Conservation (phyloP, 2,797 vertebrate species). For the Todus mexicanus region DNA sequence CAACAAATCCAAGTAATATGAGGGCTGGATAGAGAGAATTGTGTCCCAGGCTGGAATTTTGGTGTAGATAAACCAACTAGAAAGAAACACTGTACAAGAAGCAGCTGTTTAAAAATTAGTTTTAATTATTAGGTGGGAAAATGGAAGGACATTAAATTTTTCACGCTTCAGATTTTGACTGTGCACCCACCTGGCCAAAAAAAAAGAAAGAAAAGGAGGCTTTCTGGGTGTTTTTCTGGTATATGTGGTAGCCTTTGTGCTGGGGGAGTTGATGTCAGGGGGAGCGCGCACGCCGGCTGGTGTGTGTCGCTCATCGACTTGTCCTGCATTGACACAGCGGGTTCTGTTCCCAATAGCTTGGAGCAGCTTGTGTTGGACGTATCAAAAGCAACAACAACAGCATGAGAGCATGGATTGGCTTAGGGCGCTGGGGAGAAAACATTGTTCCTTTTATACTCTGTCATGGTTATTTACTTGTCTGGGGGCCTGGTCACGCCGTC, state of each 20-base stretch:
- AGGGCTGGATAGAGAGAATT: not conserved
- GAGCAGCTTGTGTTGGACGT: slow-evolving; percentile 23
- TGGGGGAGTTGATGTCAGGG: not conserved
- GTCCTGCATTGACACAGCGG: not conserved
- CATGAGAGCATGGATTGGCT: slow-evolving; percentile 18
- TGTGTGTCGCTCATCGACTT: not conserved
- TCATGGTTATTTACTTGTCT: slow-evolving; percentile 11
- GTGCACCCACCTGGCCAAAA: not conserved
- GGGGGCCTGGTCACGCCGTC: not conserved
- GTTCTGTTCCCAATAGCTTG: slow-evolving; percentile 8
- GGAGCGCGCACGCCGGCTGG: not conserved
- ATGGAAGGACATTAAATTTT: not conserved
- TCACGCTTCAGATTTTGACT: not conserved
- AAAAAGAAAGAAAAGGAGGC: not conserved
- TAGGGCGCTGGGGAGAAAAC: not conserved
- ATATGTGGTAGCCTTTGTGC: not conserved
- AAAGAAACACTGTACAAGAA: not conserved
- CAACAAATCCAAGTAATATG: not conserved
- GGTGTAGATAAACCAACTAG: not conserved
- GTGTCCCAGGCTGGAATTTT: not conserved
- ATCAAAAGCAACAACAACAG: slow-evolving; percentile 22
- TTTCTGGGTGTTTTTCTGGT: not conserved
- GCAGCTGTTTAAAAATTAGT: not conserved
- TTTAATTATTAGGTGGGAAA: not conserved
- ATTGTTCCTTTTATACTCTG: not conserved